Evolutionary conservation across 2,888 invertebrate species (phyloP).

Genomic region (Pheosia tremula): DNA sequence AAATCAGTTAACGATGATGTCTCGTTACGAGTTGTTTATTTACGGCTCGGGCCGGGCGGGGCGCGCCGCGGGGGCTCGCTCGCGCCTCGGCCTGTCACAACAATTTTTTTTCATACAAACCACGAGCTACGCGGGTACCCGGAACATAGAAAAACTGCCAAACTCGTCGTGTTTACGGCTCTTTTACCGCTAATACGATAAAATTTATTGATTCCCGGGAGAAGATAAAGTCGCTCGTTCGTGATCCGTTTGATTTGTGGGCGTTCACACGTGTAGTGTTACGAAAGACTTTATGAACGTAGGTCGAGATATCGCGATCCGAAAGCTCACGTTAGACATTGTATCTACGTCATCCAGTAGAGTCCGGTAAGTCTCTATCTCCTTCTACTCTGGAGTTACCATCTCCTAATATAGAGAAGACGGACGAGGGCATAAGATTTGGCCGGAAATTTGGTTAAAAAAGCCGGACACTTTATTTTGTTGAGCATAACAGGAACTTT

Average conservation of each 20-base stretch:
- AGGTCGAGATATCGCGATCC: not conserved
- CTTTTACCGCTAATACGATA: constrained; percentile 57
- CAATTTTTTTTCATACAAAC: constrained; percentile 38
- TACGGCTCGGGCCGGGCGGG: constrained; percentile 26
- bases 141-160: constrained; percentile 48
- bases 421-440: too few species aligned
- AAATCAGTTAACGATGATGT: constrained; percentile 45
- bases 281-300: not conserved
- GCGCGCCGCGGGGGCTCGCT: constrained; percentile 43
- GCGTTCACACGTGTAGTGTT: constrained; percentile 25
- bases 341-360: too few species aligned
- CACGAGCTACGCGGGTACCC: constrained; percentile 40
- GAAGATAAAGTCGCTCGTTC: constrained; percentile 27
- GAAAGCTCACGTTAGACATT: not conserved
- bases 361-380: too few species aligned
- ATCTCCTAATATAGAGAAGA: too few species aligned
- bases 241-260: constrained; percentile 20
- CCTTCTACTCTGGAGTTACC: too few species aligned
- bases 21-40: constrained; percentile 44
- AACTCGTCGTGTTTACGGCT: constrained; percentile 43
- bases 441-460: too few species aligned
- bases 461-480: too few species aligned
- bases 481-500: too few species aligned
- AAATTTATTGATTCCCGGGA: constrained; percentile 66
- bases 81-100: constrained; percentile 49